These are phyloP conservation scores for Chaetoderma sp. DNA, from an alignment of 2,888 invertebrate species.

Conservation along the genomic window DNA sequence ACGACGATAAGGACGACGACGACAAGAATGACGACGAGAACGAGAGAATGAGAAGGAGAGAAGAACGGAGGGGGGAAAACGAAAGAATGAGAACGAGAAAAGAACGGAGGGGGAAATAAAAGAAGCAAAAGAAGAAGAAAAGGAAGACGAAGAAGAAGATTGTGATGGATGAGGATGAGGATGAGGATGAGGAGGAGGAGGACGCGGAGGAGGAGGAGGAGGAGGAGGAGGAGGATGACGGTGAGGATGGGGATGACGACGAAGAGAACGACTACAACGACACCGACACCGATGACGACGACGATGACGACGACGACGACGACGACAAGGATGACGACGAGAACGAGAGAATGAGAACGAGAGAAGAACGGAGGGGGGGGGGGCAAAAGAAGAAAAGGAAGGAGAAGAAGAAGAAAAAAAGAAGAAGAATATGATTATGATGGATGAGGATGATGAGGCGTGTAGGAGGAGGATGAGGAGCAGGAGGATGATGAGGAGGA, in stretches of 20 bases:
- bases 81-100: no score
- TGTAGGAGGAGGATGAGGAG: no score
- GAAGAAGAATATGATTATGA: not conserved
- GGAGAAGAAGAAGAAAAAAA: not conserved
- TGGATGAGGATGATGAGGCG: not conserved
- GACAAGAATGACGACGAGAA: no score
- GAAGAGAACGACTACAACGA: not conserved
- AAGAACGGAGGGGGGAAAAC: no score
- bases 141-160: no score
- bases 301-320: not conserved
- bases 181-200: no score
- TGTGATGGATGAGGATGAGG: no score
- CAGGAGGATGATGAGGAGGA: no score
- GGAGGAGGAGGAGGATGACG: no score
- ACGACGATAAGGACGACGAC: not conserved
- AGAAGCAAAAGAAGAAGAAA: not conserved
- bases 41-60: no score
- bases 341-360: constrained; percentile 4
- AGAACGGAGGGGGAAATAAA: not conserved
- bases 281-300: not conserved
- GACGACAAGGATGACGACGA: not conserved
- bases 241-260: not conserved
- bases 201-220: no score
- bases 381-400: constrained; percentile 12
- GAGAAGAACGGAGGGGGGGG: constrained; percentile 16